Evolutionary conservation across 2,888 invertebrate species (phyloP).

Genomic region (Eustalomyia histrio): DNA sequence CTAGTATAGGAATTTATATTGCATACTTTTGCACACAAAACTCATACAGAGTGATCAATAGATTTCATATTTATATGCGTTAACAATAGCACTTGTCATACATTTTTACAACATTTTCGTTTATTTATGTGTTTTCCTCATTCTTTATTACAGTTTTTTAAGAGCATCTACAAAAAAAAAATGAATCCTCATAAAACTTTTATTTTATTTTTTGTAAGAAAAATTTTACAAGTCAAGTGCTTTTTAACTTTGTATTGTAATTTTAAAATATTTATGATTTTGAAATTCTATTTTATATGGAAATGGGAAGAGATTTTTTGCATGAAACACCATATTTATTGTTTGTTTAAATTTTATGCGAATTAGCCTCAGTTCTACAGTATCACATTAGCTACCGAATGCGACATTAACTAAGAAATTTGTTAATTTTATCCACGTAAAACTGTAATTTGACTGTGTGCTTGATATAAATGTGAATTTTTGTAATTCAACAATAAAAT

Average conservation of each 20-base stretch:
- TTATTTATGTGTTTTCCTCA: not conserved
- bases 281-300: not conserved
- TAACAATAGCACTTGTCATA: not conserved
- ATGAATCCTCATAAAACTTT: not conserved
- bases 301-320: no score
- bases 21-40: not conserved
- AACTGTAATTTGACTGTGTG: no score
- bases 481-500: no score
- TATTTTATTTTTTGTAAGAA: not conserved
- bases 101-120: not conserved
- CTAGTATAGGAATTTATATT: not conserved
- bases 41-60: not conserved
- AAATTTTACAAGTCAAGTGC: not conserved
- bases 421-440: no score
- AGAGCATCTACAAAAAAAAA: not conserved
- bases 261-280: not conserved
- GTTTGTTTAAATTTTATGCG: no score
- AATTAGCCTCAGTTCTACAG: no score
- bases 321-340: no score
- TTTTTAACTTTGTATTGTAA: not conserved
- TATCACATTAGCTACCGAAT: no score
- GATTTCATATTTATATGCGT: slow-evolving; percentile 5
- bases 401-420: no score
- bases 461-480: no score
- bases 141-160: not conserved